These are phyloP conservation scores for Herminia tarsipennalis DNA, from an alignment of 2,888 invertebrate genomes.

Conservation along the genomic window DNA sequence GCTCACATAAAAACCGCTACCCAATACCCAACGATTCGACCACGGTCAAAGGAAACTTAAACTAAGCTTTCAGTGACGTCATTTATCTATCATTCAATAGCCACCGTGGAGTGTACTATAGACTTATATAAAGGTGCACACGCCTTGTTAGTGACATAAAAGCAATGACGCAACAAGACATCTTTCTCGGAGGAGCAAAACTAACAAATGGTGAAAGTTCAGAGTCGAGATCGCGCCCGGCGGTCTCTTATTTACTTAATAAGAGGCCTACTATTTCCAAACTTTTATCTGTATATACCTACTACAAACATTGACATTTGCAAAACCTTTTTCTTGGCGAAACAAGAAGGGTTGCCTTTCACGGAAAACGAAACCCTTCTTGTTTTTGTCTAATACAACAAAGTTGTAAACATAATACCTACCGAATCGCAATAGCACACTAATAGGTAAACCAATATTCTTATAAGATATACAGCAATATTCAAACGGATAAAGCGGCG, in stretches of 20 bases:
- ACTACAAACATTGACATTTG: conserved; percentile 26
- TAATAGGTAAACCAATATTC: not conserved
- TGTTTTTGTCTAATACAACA: not conserved
- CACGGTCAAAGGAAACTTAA: not conserved
- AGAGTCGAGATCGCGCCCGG: conserved; percentile 34
- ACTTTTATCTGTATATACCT: conserved; percentile 19
- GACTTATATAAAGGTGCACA: conserved; percentile 53
- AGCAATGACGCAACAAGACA: conserved; percentile 66
- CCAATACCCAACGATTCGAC: conserved; percentile 6
- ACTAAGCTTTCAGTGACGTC: conserved; percentile 10
- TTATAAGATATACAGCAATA: not conserved
- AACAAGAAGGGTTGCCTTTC: too few relatives aligned
- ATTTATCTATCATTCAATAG: conserved; percentile 13
- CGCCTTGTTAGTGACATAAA: conserved; percentile 59
- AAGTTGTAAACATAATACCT: too few relatives aligned
- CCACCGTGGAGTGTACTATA: conserved; percentile 27
- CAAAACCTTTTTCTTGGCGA: too few relatives aligned
- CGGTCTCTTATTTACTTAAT: conserved; percentile 30
- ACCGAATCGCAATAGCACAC: not conserved
- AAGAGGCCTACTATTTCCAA: conserved; percentile 25
- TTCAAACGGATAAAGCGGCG: not conserved
- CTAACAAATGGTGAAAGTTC: conserved; percentile 81
- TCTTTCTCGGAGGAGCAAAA: conserved; percentile 62
- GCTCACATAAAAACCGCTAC: conserved; percentile 38
- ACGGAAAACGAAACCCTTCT: not conserved